Base-by-base conservation (phyloP, 2,888 invertebrate species). In the Synanthedon tipuliformis region DNA sequence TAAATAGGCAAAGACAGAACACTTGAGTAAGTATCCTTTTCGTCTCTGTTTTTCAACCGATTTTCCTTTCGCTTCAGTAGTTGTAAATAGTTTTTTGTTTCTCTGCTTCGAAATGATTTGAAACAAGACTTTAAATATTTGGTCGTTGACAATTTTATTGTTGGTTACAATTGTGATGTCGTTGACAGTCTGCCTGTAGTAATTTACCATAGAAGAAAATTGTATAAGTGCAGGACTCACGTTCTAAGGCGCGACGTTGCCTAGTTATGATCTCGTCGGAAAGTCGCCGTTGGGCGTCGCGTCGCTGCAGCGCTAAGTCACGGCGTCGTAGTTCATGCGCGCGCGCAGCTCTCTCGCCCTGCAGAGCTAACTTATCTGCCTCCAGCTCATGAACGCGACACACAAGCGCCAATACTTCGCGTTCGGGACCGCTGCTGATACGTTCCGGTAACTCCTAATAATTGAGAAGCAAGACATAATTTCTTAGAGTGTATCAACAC, bases 311-410 rank as follows among this genome's bases (percentile, higher is more conserved):
- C 63, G 96, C 91, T 57, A 96, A 89, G 71, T 97, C 96, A 50
- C 96, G 89, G 55, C 96, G 89, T 48, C 95, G 89, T 54, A 97
- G 89, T 70, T 97, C 96, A 65, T 96, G 95, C 64, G 95, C 94
- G 23, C 95, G 90, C 50, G 95, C 93, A 54, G 97, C 88, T 41
- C 95, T 88, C 70, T 95, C 94, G 3, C 96, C 95, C 79, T 96
- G 96, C 65, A 97, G 88, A 63, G 97, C 96, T 81, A 95, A 92
- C 83, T 96, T 98, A 75, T 97, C 96, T 0, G 97, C 96, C 81
- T 98, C 98, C 54, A 97, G 88, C 79, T 97, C 95, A 73, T 98
- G 97, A 45, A 98, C 96, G 61, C 95, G 91, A 68, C 96, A 95
- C 74, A 98, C 92, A 51, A 98, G 86, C 18, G 94, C 92, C 55